These are phyloP conservation scores for Cotesia glomerata DNA, from an alignment of 1,140 invertebrate species.

Conservation along the genomic window DNA sequence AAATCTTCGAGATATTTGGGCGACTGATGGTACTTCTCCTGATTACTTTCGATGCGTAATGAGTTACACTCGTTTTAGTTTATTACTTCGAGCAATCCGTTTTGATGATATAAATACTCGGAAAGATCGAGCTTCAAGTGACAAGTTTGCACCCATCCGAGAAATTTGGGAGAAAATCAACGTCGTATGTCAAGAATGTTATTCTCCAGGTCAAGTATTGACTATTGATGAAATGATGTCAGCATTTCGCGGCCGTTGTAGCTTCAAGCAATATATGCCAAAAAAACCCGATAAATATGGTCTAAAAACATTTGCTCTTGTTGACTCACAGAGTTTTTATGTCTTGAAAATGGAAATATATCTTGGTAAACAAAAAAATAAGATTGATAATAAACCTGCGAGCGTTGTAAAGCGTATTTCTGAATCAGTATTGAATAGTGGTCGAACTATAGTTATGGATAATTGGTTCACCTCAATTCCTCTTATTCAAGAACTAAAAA, in stretches of 20 bases:
- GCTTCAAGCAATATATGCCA: slow-evolving; percentile 48
- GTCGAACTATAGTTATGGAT: slow-evolving; percentile 46
- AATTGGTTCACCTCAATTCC: slow-evolving; percentile 50
- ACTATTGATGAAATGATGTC: slow-evolving; percentile 52
- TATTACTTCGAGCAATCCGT: slow-evolving; percentile 44
- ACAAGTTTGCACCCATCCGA: slow-evolving; percentile 50
- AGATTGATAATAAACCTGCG: not conserved
- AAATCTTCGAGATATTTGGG: slow-evolving; percentile 12
- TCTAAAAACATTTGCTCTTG: slow-evolving; percentile 21
- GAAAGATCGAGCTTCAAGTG: slow-evolving; percentile 33
- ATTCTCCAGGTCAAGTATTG: slow-evolving; percentile 21
- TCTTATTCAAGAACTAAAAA: slow-evolving; percentile 45
- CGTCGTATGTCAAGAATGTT: slow-evolving; percentile 17
- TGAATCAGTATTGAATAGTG: slow-evolving; percentile 33
- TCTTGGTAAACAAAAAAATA: not conserved
- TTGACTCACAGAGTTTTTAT: slow-evolving; percentile 25
- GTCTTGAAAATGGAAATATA: slow-evolving; percentile 25
- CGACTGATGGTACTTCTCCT: not conserved
- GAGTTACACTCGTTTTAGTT: not conserved
- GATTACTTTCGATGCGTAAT: not conserved
- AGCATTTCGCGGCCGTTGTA: slow-evolving; percentile 45
- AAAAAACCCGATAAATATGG: slow-evolving; percentile 40
- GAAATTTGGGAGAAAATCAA: slow-evolving; percentile 50
- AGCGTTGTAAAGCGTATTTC: slow-evolving; percentile 24
- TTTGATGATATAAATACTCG: slow-evolving; percentile 49